These are phyloP conservation scores for Sarcophaga bullata DNA, from an alignment of 1,140 invertebrate genomes.

Conservation along the genomic window DNA sequence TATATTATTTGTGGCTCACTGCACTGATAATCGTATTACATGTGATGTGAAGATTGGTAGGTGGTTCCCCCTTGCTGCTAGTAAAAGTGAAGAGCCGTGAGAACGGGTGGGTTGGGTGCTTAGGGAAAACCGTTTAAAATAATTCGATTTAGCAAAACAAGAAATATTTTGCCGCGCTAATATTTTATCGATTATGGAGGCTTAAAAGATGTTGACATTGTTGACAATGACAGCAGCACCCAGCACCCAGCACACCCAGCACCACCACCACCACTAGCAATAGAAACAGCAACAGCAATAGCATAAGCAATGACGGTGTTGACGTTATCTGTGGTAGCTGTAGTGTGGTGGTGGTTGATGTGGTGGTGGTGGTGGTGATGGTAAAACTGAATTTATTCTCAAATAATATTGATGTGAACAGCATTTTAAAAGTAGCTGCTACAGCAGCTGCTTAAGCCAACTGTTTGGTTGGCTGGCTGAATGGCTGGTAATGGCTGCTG, in stretches of 20 bases:
- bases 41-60: too few species aligned
- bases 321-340: neutral
- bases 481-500: neutral
- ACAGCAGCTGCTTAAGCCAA: too few species aligned
- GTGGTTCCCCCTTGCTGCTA: too few species aligned
- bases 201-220: too few species aligned
- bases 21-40: conserved; percentile 22
- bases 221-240: too few species aligned
- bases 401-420: too few species aligned
- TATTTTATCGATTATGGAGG: conserved; percentile 14
- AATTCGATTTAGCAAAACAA: neutral
- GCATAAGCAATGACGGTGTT: neutral
- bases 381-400: neutral
- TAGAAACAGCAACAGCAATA: neutral
- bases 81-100: too few species aligned
- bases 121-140: neutral
- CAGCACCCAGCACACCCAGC: too few species aligned
- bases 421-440: too few species aligned
- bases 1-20: neutral
- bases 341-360: too few species aligned
- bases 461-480: neutral
- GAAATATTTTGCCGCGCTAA: neutral
- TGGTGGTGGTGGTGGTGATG: neutral
- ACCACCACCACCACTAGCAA: too few species aligned
- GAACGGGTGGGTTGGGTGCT: too few species aligned